A percentile compares a stretch with the other conserved stretches of the same genome.
Evolutionary conservation across 2,888 invertebrate genomes (phyloP).

Genomic region (Harmothoe impar): DNA sequence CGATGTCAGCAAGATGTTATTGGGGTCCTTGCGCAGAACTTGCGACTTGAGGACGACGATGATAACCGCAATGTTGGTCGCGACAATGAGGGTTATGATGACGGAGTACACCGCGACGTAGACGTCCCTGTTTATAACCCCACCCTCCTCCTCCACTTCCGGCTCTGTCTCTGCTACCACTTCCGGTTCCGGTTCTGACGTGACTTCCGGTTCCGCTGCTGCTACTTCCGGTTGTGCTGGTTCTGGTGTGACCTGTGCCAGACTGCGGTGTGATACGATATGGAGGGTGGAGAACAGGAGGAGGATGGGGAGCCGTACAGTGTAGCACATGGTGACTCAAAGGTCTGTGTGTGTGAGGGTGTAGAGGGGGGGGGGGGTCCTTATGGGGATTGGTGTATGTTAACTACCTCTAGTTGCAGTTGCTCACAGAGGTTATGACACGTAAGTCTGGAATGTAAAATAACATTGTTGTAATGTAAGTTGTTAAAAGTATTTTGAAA

Average conservation of each 20-base stretch:
- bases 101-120: not conserved
- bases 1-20: not conserved
- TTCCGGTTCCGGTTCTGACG: not conserved
- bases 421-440: too few species aligned
- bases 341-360: too few species aligned
- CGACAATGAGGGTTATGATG: not conserved
- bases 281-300: too few species aligned
- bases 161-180: not conserved
- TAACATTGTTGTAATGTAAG: too few species aligned
- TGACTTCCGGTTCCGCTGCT: not conserved
- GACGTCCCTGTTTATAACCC: not conserved
- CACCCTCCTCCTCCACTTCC: not conserved
- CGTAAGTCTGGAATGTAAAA: too few species aligned
- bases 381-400: too few species aligned
- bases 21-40: not conserved
- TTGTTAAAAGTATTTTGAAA: too few species aligned
- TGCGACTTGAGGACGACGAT: not conserved
- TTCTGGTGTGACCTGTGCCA: not conserved
- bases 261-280: too few species aligned
- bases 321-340: too few species aligned
- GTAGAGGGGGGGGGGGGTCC: too few species aligned
- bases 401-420: too few species aligned
- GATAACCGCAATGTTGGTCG: not conserved
- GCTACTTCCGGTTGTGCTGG: not conserved
- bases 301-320: too few species aligned